Percentiles rank a stretch among this genome's conserved stretches.
These are phyloP conservation scores for Mobula birostris DNA, from an alignment of 2,113 vertebrate species.

Conservation along the genomic window DNA sequence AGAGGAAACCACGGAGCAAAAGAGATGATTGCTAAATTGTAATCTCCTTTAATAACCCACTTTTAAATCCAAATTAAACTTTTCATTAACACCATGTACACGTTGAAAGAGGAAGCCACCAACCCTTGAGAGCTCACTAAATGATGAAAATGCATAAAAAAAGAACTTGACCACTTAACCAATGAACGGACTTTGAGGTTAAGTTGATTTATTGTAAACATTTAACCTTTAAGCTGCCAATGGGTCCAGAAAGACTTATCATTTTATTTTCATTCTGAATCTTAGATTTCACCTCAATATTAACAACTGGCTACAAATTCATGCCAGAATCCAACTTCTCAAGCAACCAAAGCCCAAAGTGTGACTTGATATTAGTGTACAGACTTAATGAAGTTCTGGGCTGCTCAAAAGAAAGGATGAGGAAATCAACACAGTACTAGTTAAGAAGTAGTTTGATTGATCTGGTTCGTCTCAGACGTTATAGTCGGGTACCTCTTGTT, in stretches of 20 bases:
- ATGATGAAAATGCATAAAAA: neutral
- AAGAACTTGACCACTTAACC: conserved; percentile 7
- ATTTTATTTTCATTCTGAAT: neutral
- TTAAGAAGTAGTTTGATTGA: neutral
- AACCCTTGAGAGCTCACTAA: neutral
- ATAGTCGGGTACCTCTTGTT: neutral
- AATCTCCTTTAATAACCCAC: neutral
- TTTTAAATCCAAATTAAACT: neutral
- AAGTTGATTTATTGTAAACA: neutral
- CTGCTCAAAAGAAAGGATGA: neutral
- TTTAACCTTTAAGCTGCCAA: neutral
- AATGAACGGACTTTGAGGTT: neutral
- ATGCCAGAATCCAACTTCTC: neutral
- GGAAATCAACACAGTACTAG: neutral
- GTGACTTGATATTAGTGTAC: too few species aligned
- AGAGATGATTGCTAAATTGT: neutral
- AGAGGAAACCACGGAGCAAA: neutral
- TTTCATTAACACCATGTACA: neutral
- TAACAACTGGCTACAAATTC: neutral
- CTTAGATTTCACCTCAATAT: neutral
- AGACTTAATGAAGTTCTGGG: neutral
- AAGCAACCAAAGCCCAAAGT: neutral
- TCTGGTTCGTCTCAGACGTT: neutral
- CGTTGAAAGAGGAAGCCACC: neutral
- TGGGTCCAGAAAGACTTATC: neutral